Percentiles rank a stretch among this genome's conserved stretches.
These are phyloP conservation scores for Sialia sialis DNA, from an alignment of 2,113 vertebrate genomes.

Conservation along the genomic window DNA sequence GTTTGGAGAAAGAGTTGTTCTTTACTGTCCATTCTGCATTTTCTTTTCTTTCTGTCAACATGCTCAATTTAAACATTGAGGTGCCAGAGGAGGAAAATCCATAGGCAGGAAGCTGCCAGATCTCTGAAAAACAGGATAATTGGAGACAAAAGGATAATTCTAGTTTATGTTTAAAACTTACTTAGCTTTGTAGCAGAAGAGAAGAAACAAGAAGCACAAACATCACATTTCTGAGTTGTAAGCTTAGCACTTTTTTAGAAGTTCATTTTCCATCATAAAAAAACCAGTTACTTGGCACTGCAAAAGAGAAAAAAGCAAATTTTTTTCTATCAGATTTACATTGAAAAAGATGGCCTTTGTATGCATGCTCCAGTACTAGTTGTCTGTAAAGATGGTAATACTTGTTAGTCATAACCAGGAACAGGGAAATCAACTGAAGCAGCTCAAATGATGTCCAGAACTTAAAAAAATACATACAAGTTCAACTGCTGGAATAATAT, in stretches of 20 bases:
- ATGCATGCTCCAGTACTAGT: neutral
- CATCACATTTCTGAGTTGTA: neutral
- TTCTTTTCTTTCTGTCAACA: neutral
- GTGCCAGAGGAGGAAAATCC: neutral
- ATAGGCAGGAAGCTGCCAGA: neutral
- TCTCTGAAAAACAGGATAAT: neutral
- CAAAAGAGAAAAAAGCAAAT: neutral
- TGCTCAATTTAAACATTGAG: neutral
- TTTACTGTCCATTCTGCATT: neutral
- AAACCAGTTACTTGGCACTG: neutral
- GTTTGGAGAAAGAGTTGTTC: neutral
- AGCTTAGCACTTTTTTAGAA: neutral
- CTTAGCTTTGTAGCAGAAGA: neutral
- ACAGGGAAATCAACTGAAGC: neutral
- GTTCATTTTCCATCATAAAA: neutral
- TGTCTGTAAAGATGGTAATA: neutral
- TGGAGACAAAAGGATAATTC: neutral
- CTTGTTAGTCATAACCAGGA: neutral
- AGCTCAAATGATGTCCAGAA: neutral
- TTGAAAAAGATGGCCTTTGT: neutral
- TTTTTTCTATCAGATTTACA: neutral
- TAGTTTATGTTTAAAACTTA: neutral
- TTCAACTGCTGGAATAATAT: neutral
- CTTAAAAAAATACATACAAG: neutral
- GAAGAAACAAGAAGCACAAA: accelerated